Base-by-base conservation (phyloP, 1,140 invertebrate genomes). In the Homalodisca vitripennis region DNA sequence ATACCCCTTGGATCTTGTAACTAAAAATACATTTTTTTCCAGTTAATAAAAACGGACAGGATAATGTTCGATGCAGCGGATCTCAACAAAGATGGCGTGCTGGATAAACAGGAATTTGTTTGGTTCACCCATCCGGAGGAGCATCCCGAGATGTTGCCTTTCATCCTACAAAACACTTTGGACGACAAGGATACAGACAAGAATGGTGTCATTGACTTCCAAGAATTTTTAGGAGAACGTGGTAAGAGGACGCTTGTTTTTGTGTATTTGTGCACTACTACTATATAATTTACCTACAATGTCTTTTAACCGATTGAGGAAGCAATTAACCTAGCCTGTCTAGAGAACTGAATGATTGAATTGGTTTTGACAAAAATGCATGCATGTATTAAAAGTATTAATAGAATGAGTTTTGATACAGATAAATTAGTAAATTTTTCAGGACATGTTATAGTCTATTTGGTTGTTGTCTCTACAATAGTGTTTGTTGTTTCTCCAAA, bases 121-220 rank as follows among this genome's bases (percentile, higher is more conserved):
- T 86, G 90, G 10, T 98, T 98, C 78, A 89, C 91, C 46, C 95
- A 96, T 82, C 97, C 97, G 0, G 95, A 98, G 81, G 95, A 99
- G 79, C 90, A 93, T 80, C 87, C 89, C 46, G 85, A 88, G 75
- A 98, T 98, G 96, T 85, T 93, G 74, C 85, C 89, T 26, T 81
- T 92, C 64, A 86, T 98, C 70, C 80, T 98, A 66, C 84, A 92
- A 75, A 92, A 95, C 79, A 92, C 92, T 0, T 80, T 98, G 67
- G 80, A 86, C 1, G 93, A 96, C 67, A 94, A 94, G 79, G 96
- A 98, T 80, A 82, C 73, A 30, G 88, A 98, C 79, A 84, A 86
- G 30, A 95, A 98, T 84, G 92, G 92, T 1, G 81, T 80, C 70
- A 87, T 96, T 51, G 87, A 86, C 81, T 95, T 95, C 78, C 85